These are phyloP conservation scores for Lepilemur septentrionalis DNA, from an alignment of 2,797 vertebrate genomes.

Conservation along the genomic window DNA sequence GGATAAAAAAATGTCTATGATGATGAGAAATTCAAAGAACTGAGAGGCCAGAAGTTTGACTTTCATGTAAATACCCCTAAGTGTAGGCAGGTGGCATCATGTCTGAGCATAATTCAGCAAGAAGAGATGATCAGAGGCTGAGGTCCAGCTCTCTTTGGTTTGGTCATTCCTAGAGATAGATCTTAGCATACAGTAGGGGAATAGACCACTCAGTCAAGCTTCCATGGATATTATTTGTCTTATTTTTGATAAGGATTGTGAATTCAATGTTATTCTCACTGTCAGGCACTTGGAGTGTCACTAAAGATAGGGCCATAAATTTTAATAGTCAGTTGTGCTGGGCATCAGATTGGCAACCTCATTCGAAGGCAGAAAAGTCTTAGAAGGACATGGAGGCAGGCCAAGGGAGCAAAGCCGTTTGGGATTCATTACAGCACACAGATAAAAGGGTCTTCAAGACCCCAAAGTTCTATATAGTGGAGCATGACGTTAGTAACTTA, in stretches of 20 bases:
- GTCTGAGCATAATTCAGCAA: not conserved
- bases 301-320: not conserved
- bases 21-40: not conserved
- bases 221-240: slow-evolving; percentile 1
- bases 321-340: not conserved
- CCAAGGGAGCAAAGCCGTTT: not conserved
- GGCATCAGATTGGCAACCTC: not conserved
- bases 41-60: not conserved
- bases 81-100: not conserved
- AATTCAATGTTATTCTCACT: not conserved
- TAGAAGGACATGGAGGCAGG: not conserved
- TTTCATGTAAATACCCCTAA: not conserved
- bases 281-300: not conserved
- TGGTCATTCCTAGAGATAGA: not conserved
- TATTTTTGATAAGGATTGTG: not conserved
- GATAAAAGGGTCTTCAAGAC: not conserved
- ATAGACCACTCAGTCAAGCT: not conserved
- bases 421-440: not conserved
- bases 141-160: not conserved
- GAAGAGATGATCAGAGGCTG: not conserved
- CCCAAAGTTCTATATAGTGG: not conserved
- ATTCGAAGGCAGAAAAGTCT: not conserved
- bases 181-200: not conserved
- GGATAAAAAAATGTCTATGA: not conserved
- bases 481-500: not conserved